Percentiles rank a stretch among this genome's conserved stretches.
Evolutionary conservation across 2,797 vertebrate species (phyloP).

Genomic region (Catharus ustulatus): DNA sequence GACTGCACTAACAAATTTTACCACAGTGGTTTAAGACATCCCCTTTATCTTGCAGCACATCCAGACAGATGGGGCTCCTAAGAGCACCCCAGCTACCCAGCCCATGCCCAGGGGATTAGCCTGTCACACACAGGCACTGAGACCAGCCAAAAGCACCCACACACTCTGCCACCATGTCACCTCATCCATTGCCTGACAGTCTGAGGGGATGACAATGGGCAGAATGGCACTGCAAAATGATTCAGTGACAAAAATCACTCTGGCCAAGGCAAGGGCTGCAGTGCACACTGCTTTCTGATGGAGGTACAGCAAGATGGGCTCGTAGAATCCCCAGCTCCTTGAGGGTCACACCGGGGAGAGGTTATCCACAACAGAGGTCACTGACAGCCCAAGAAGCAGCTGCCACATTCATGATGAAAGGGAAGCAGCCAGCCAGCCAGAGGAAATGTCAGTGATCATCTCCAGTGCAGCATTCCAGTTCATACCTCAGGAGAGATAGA

Average conservation of each 20-base stretch:
- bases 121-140: background rate
- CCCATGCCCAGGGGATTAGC: background rate
- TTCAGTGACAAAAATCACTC: background rate
- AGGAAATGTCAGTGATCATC: background rate
- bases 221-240: background rate
- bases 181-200: background rate
- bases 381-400: background rate
- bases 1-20: background rate
- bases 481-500: background rate
- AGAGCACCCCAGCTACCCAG: background rate
- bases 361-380: background rate
- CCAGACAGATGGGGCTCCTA: background rate
- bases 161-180: background rate
- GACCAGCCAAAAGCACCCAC: background rate
- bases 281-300: background rate
- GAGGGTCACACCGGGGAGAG: background rate
- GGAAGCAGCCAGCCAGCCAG: background rate
- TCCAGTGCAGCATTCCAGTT: background rate
- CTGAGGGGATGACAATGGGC: background rate
- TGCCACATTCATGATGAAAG: background rate
- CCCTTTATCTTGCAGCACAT: conserved; percentile 19
- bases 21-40: background rate
- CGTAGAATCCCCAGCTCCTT: background rate
- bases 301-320: background rate
- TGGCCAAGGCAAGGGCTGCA: background rate